phyloP scores from a whole-genome alignment of 2,797 vertebrate genomes.

The Acrossocheilus wenchowensis region DNA sequence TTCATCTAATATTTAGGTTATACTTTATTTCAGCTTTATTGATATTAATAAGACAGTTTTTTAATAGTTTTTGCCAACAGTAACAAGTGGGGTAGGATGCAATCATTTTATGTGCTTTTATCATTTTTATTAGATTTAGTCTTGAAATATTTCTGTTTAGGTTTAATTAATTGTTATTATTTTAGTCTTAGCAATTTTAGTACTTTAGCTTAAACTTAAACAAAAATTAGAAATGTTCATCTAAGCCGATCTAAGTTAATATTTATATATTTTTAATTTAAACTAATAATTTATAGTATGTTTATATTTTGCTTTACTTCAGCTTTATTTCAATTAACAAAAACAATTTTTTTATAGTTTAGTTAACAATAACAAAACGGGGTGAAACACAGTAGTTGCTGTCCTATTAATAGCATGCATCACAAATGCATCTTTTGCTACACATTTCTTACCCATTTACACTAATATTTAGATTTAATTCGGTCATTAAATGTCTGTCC shows the following conservation, averaged over 20 bases:
- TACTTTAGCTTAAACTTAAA: no score
- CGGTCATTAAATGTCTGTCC: not conserved
- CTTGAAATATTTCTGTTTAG: no score
- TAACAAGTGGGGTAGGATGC: not conserved
- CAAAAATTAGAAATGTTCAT: no score
- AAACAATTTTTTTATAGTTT: not conserved
- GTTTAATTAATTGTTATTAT: not conserved
- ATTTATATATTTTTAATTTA: no score
- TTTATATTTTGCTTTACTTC: no score
- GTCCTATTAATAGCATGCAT: no score
- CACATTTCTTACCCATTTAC: not conserved
- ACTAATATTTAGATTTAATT: not conserved
- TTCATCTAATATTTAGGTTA: not conserved
- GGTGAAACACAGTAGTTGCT: not conserved
- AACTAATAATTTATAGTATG: no score
- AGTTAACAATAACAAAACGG: not conserved
- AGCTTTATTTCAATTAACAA: not conserved
- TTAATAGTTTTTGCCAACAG: not conserved
- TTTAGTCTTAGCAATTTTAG: no score
- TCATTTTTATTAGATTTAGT: no score
- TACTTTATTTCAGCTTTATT: not conserved
- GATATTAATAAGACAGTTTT: no score
- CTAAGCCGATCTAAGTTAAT: no score
- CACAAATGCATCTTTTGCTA: not conserved
- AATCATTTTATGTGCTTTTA: not conserved